Base-by-base conservation (phyloP, 2,888 invertebrate species). In the Lycaena phlaeas region DNA sequence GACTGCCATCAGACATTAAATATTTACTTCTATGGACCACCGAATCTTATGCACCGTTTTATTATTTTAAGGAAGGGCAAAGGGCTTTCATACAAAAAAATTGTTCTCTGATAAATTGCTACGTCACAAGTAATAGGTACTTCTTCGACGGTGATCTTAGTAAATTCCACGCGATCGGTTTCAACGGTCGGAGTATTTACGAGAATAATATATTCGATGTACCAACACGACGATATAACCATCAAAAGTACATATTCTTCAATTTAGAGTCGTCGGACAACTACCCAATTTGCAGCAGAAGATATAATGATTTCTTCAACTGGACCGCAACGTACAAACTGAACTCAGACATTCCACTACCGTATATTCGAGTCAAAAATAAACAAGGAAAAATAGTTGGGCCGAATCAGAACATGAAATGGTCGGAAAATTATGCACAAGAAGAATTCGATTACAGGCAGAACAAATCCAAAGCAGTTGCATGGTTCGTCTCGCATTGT, bases 401-500 rank as follows among this genome's bases (percentile, higher is more conserved):
- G 7, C 82, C 82, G 1, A 70, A 63, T 38, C 26, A 18, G 10
- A 41, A 66, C 10, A 66, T 69, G 61, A 26, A 45, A 2, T 76
- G 76, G 73, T 27, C 38, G 18, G 43, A 48, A 26, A 49, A 57
- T 10, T 46, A 49, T 26, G 49, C 53, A 1, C 55, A 61, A 9
- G 57, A 64, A 1, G 53, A 62, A 12, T 46, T 64, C 9, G 42
- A 51, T 12, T 43, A 52, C n/a, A 61, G 44, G 26, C 45, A 42
- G 7, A 73, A 67, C 42, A 84, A 81, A 50, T 70, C 54, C 0
- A 77, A 70, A 49, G 70, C 73, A 0, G 77, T 64, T 0, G 82
- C 78, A n/a, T 84, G 81, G 82, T 79, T 82, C 37, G 81, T 78
- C 0, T 81, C 82, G 0, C 55, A 77, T 30, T 84, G 82, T 44